A percentile compares a stretch with the other conserved stretches of the same genome.
Evolutionary conservation across 2,888 invertebrate species (phyloP).

Genomic region (Phoronis australis): DNA sequence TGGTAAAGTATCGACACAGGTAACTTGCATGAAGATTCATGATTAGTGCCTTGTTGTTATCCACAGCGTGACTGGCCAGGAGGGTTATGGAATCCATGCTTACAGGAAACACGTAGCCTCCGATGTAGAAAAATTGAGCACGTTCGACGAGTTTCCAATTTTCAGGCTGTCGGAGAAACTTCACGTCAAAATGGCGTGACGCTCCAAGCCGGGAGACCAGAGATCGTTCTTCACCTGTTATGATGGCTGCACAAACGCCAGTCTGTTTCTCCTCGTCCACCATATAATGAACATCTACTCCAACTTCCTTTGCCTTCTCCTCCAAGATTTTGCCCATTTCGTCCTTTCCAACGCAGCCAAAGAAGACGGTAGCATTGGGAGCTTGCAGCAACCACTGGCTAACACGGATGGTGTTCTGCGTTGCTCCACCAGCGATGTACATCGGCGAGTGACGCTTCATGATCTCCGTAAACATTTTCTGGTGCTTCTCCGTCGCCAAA

Average conservation of each 20-base stretch:
- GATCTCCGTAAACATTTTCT: slow-evolving; percentile 63
- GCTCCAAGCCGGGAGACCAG: slow-evolving; percentile 95
- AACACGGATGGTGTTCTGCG: slow-evolving; percentile 87
- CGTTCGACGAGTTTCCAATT: slow-evolving; percentile 69
- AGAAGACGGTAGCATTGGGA: slow-evolving; percentile 76
- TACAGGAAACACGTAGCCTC: slow-evolving; percentile 97
- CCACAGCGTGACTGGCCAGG: slow-evolving; percentile 72
- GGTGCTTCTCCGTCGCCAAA: slow-evolving; percentile 82
- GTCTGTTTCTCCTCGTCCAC: slow-evolving; percentile 64
- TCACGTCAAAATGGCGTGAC: slow-evolving; percentile 81
- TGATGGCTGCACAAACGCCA: slow-evolving; percentile 92
- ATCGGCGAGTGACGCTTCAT: slow-evolving; percentile 57
- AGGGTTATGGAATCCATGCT: slow-evolving; percentile 78
- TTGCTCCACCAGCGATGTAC: slow-evolving; percentile 93
- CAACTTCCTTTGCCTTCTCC: slow-evolving; percentile 70
- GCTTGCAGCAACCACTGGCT: slow-evolving; percentile 85
- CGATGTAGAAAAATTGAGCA: slow-evolving; percentile 78
- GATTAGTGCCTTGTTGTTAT: slow-evolving; percentile 68
- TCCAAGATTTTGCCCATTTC: slow-evolving; percentile 77
- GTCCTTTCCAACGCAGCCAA: slow-evolving; percentile 92
- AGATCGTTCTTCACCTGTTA: slow-evolving; percentile 75
- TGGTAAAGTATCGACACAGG: slow-evolving; percentile 78
- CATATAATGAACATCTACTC: slow-evolving; percentile 84
- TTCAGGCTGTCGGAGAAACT: slow-evolving; percentile 65
- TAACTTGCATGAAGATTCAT: slow-evolving; percentile 97